These are phyloP conservation scores for Tolypeutes matacus DNA, from an alignment of 2,797 vertebrate genomes.

Conservation along the genomic window DNA sequence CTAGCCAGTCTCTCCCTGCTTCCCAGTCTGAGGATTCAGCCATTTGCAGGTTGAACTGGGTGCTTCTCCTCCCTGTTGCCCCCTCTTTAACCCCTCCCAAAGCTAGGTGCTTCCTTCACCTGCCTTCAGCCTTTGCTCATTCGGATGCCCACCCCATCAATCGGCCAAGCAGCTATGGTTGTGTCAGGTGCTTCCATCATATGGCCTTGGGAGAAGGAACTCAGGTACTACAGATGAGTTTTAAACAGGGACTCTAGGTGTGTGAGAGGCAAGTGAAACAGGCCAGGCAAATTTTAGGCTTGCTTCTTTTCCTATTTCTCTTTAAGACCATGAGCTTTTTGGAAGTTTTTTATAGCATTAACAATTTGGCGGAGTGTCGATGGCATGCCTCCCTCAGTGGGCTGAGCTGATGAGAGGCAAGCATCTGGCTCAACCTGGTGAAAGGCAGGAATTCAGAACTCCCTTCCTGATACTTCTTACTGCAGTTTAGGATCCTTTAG, in stretches of 20 bases:
- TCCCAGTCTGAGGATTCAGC: conserved; percentile 46
- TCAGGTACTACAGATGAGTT: conserved; percentile 87
- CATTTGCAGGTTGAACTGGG: conserved; percentile 45
- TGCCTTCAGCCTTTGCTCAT: conserved; percentile 75
- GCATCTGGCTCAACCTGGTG: not conserved
- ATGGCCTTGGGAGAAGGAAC: conserved; percentile 85
- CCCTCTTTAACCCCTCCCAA: not conserved
- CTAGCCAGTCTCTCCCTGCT: conserved; percentile 38
- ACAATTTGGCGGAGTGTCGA: conserved; percentile 45
- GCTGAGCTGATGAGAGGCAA: conserved; percentile 3
- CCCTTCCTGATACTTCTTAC: conserved; percentile 44
- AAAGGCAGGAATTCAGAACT: not conserved
- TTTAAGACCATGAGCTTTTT: not conserved
- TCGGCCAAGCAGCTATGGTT: conserved; percentile 87
- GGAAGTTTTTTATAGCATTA: not conserved
- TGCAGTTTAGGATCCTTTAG: not conserved
- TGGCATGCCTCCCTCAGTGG: not conserved
- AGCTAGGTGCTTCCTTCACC: conserved; percentile 76
- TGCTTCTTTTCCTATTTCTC: conserved; percentile 43
- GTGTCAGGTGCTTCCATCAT: conserved; percentile 79
- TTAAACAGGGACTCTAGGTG: conserved; percentile 57
- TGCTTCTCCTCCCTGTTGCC: rapidly evolving
- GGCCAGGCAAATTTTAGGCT: not conserved
- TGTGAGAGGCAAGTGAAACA: conserved; percentile 55
- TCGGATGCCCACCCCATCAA: conserved; percentile 80